Conservation (phyloP, 2,797 vertebrate genomes). For the Galagoides demidoff region DNA sequence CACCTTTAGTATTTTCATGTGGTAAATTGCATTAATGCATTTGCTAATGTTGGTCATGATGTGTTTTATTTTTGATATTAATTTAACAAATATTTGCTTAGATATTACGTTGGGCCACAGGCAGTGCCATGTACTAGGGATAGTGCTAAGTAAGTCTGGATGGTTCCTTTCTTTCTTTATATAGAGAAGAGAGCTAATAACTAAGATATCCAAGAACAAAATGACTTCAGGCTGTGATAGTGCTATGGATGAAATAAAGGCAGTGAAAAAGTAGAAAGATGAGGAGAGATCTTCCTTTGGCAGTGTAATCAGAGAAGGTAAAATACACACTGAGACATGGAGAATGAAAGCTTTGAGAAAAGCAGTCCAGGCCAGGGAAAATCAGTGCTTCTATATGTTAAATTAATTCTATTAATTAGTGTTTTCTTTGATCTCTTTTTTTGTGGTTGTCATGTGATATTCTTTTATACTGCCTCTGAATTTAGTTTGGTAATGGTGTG, state of each 20-base stretch:
- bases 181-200: conserved; percentile 1
- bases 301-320: conserved; percentile 13
- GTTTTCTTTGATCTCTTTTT: neutral
- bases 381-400: neutral
- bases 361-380: neutral
- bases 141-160: neutral
- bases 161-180: neutral
- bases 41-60: conserved; percentile 38
- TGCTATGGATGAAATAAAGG: neutral
- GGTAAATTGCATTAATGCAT: neutral
- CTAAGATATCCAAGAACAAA: neutral
- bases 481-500: conserved; percentile 21
- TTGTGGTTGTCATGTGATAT: neutral
- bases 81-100: conserved; percentile 37
- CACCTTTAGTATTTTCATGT: conserved; percentile 21
- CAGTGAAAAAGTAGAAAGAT: neutral
- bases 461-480: neutral
- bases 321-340: neutral
- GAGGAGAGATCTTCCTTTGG: neutral
- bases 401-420: neutral
- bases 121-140: neutral
- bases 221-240: neutral
- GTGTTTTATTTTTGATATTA: conserved; percentile 48
- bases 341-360: neutral
- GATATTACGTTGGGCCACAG: conserved; percentile 21